A percentile compares a stretch with the other conserved stretches of the same genome.
Conservation (phyloP, 2,888 invertebrate genomes). For the Cremastinae sp. region DNA sequence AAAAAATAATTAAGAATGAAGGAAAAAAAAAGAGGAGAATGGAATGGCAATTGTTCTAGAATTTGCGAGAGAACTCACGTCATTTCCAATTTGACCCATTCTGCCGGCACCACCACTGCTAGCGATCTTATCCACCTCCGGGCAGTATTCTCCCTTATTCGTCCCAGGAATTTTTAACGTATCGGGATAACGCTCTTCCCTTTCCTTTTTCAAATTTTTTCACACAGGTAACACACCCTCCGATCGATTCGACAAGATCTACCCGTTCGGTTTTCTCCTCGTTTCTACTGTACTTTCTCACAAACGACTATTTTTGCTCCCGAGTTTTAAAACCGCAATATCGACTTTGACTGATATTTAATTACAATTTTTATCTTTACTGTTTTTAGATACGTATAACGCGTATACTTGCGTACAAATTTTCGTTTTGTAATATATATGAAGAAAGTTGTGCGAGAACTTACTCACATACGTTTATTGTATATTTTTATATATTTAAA, state of each 20-base stretch:
- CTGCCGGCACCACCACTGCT: constrained; percentile 72
- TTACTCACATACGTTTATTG: background rate
- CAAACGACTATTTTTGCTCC: constrained; percentile 19
- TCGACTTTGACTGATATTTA: background rate
- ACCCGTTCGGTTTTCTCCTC: background rate
- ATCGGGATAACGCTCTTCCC: constrained; percentile 40
- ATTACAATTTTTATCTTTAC: background rate
- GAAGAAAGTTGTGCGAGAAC: constrained; percentile 32
- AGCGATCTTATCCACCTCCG: constrained; percentile 75
- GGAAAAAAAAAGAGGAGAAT: constrained; percentile 17
- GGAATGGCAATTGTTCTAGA: constrained; percentile 22
- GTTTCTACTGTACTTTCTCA: background rate
- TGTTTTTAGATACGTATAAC: constrained; percentile 2
- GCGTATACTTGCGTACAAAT: constrained; percentile 29
- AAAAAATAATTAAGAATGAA: constrained; percentile 1
- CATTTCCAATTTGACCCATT: constrained; percentile 79
- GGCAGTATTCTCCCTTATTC: constrained; percentile 73
- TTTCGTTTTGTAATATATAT: constrained; percentile 21
- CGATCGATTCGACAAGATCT: background rate
- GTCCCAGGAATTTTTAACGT: constrained; percentile 77
- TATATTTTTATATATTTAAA: constrained; percentile 2
- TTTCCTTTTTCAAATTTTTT: background rate
- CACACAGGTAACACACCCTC: constrained; percentile 12
- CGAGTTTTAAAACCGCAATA: background rate
- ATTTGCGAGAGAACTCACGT: constrained; percentile 72